Evolutionary conservation across 2,888 invertebrate genomes (phyloP), one percentile per base, ranked within the genome.

Genomic region (Villa cingulata): DNA sequence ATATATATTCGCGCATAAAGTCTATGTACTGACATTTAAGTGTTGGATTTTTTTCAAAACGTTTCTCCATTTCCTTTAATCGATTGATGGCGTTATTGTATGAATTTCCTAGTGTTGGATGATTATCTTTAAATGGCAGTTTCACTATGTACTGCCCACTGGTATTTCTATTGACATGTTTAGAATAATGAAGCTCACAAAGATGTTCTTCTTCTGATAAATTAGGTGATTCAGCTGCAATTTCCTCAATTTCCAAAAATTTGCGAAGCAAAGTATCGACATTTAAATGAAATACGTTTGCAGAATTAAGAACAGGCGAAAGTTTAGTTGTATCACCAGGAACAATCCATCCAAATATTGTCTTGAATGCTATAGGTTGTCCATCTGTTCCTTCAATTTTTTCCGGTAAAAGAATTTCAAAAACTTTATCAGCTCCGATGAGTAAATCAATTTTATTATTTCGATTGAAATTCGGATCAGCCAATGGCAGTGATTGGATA

Each of bases 11-110:
- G n/a, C n/a, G n/a, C n/a, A 58, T 45, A 17, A 57, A 54, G 0
- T 51, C 39, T 12, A 41, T 34, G 41, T 58, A 57, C 6, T 19
- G n/a, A 9, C 37, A 16, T 37, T 42, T 32, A 12, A 42, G 16
- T 16, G 18, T 17, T n/a, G 15, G 34, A 23, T 37, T 42, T 12
- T 19, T 41, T 7, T 3, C 12, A 37, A 46, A 46, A n/a, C 39
- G 42, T 6, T 7, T n/a, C 17, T 46, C 46, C 16, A 46, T 10
- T 3, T 41, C 23, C 14, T 4, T 4, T 4, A 37, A n/a, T n/a
- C 43, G 17, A 36, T 7, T 19, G 15, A 36, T 2, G 15, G 41
- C 41, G 16, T 2, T 41, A 29, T 41, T 41, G 15, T 16, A 7
- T 14, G 41, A 41, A 27, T 18, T n/a, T n/a, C 41, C 41, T 14